Conservation (phyloP, 1,140 invertebrate species). For the Nasonia longicornis region DNA sequence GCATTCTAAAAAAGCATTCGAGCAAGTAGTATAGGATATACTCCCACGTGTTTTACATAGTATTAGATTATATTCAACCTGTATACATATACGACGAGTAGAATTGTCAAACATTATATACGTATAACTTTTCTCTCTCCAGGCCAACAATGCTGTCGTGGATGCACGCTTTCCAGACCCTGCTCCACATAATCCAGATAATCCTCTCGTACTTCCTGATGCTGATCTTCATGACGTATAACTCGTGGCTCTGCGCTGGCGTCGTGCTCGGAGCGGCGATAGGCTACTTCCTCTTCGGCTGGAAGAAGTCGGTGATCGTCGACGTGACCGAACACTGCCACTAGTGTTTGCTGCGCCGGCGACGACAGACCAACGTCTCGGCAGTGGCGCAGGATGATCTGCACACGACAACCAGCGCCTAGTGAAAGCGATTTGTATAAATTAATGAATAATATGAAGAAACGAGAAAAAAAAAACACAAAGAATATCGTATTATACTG, state of each 20-base stretch:
- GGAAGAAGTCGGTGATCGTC: constrained; percentile 90
- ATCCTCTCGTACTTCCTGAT: constrained; percentile 93
- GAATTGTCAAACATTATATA: background rate
- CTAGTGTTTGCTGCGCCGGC: constrained; percentile 64
- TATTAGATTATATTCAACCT: too few relatives aligned
- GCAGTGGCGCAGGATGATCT: background rate
- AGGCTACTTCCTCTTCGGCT: constrained; percentile 95
- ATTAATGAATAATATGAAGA: background rate
- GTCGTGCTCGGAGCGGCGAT: constrained; percentile 90
- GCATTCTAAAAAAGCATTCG: too few relatives aligned
- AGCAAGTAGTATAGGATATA: too few relatives aligned
- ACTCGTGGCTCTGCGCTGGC: constrained; percentile 91
- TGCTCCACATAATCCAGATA: constrained; percentile 91
- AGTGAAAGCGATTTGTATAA: background rate
- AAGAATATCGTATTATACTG: background rate
- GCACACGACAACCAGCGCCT: background rate
- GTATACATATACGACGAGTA: too few relatives aligned
- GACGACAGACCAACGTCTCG: background rate
- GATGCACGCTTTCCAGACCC: constrained; percentile 87
- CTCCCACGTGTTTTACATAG: too few relatives aligned
- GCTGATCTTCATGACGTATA: constrained; percentile 99
- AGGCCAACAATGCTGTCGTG: constrained; percentile 84
- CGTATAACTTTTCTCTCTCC: constrained; percentile 30
- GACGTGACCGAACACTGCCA: constrained; percentile 97
- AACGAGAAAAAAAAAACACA: background rate